Evolutionary conservation across 1,140 invertebrate species (phyloP).

Genomic region (Zaprionus inermis): DNA sequence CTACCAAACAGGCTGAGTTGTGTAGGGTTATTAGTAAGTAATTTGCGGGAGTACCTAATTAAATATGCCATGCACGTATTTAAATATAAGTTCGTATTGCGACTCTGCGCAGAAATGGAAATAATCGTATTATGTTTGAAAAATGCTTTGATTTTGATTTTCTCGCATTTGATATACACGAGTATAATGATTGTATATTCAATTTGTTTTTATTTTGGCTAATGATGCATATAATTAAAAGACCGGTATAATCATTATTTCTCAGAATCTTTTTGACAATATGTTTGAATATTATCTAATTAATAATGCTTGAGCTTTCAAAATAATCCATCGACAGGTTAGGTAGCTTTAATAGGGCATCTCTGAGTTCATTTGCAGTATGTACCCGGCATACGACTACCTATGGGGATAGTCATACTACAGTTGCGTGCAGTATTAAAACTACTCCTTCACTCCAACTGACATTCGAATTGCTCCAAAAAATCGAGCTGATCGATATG

Average conservation of each 20-base stretch:
- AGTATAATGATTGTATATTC: slow-evolving; percentile 15
- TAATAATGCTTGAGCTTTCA: background rate
- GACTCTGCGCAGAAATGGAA: background rate
- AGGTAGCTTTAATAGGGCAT: background rate
- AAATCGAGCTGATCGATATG: slow-evolving; percentile 45
- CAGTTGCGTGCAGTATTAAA: background rate
- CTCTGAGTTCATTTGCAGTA: background rate
- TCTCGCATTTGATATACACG: background rate
- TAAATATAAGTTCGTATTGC: slow-evolving; percentile 17
- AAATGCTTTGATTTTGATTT: background rate
- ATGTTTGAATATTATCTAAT: background rate
- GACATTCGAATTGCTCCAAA: background rate
- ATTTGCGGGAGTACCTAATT: slow-evolving; percentile 27
- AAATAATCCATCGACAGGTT: background rate
- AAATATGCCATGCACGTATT: slow-evolving; percentile 44
- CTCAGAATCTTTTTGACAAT: background rate
- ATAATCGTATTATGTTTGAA: background rate
- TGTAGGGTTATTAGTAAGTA: slow-evolving; percentile 23
- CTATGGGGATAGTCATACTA: background rate
- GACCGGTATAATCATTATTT: background rate
- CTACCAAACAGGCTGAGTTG: background rate
- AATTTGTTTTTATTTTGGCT: slow-evolving; percentile 15
- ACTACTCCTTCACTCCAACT: background rate
- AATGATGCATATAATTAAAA: background rate
- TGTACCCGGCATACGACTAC: background rate